phyloP scores from a whole-genome alignment of 2,888 invertebrate species.

The Camponotus fellah region DNA sequence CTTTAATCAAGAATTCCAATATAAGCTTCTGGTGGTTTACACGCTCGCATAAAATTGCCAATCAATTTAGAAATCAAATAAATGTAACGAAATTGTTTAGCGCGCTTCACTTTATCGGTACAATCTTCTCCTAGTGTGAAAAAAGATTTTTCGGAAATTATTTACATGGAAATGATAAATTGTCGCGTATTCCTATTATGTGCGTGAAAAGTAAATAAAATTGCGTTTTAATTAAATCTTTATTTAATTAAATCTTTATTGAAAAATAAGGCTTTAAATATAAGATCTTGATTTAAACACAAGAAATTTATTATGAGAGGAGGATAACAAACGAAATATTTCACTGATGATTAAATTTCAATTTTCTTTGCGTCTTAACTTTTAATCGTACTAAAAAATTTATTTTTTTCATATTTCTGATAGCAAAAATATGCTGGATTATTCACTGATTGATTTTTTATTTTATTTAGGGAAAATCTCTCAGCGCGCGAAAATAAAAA shows the following conservation, averaged over 20 bases:
- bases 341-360: not conserved
- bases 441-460: not conserved
- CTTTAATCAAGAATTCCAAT: slow-evolving; percentile 7
- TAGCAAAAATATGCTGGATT: not conserved
- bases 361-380: not conserved
- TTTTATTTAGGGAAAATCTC: not conserved
- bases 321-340: not conserved
- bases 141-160: not conserved
- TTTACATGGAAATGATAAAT: not conserved
- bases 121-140: not conserved
- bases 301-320: not conserved
- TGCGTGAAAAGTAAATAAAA: not conserved
- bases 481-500: not conserved
- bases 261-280: not conserved
- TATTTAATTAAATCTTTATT: not conserved
- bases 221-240: not conserved
- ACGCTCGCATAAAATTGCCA: slow-evolving; percentile 7
- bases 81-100: not conserved
- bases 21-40: not conserved
- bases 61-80: slow-evolving; percentile 17
- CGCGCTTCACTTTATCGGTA: not conserved
- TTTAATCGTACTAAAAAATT: not conserved
- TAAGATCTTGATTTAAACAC: too few species aligned
- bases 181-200: not conserved
- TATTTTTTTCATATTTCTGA: not conserved